Conservation (phyloP, 2,888 invertebrate species). For the Agrilus cyanescens region DNA sequence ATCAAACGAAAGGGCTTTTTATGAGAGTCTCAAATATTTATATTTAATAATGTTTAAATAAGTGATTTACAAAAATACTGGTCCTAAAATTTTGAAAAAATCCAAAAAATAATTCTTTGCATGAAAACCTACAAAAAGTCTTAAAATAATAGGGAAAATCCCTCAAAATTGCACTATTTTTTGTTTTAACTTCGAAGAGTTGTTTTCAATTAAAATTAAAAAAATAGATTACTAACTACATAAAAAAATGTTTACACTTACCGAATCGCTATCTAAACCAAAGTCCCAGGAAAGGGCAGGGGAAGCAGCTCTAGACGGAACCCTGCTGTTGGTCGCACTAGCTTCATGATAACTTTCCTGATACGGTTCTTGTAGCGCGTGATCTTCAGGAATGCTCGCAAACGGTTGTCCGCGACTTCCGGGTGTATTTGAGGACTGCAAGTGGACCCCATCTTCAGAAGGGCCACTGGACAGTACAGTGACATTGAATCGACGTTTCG, state of each 20-base stretch:
- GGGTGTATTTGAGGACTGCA: slow-evolving; percentile 27
- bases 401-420: slow-evolving; percentile 34
- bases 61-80: too few species aligned
- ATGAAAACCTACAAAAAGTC: too few species aligned
- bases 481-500: slow-evolving; percentile 41
- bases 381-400: slow-evolving; percentile 37
- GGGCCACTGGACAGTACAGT: slow-evolving; percentile 31
- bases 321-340: slow-evolving; percentile 16
- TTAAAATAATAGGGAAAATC: too few species aligned
- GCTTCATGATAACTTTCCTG: slow-evolving; percentile 15
- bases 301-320: slow-evolving; percentile 27
- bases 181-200: too few species aligned
- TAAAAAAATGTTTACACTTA: slow-evolving; percentile 18
- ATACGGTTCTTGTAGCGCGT: slow-evolving; percentile 34
- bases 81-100: too few species aligned
- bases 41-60: too few species aligned
- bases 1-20: too few species aligned
- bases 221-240: too few species aligned
- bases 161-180: too few species aligned
- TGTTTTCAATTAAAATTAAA: too few species aligned
- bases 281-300: slow-evolving; percentile 36
- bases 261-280: slow-evolving; percentile 31
- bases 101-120: too few species aligned
- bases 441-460: slow-evolving; percentile 22
- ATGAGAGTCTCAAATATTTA: too few species aligned